phyloP scores from a whole-genome alignment of 1,140 invertebrate genomes.

The Arion vulgaris region DNA sequence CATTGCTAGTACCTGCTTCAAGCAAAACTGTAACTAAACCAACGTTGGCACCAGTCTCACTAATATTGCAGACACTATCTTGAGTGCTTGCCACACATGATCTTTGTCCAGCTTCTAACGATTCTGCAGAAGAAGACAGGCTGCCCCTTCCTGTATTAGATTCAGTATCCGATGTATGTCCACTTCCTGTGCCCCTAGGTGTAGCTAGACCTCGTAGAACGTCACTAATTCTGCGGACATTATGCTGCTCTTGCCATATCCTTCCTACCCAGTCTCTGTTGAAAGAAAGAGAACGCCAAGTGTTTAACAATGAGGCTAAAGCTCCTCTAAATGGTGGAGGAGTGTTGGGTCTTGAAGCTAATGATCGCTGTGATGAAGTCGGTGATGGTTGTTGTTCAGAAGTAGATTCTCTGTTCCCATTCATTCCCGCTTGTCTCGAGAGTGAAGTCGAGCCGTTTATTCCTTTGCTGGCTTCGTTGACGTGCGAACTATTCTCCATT shows the following conservation, averaged over 20 bases:
- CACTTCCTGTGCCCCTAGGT: neutral
- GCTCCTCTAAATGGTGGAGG: neutral
- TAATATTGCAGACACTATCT: no score
- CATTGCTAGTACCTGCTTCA: no score
- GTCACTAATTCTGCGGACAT: neutral
- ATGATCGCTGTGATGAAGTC: neutral
- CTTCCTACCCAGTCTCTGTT: constrained; percentile 23
- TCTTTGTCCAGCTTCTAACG: no score
- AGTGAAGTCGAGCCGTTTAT: neutral
- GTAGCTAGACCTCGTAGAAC: neutral
- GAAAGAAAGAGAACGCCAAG: constrained; percentile 6
- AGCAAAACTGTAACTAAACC: no score
- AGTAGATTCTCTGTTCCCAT: neutral
- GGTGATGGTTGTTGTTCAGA: neutral
- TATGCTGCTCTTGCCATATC: constrained; percentile 15
- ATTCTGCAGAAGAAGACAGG: no score
- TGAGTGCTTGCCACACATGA: no score
- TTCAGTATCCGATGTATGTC: no score
- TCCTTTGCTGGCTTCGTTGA: neutral
- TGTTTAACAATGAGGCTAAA: constrained; percentile 3
- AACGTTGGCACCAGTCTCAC: no score
- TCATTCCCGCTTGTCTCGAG: neutral
- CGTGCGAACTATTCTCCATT: neutral
- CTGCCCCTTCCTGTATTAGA: no score
- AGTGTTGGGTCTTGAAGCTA: neutral